A percentile compares a stretch with the other conserved stretches of the same genome.
Evolutionary conservation across 2,797 vertebrate genomes (phyloP).

Genomic region (Gambusia yucatana): DNA sequence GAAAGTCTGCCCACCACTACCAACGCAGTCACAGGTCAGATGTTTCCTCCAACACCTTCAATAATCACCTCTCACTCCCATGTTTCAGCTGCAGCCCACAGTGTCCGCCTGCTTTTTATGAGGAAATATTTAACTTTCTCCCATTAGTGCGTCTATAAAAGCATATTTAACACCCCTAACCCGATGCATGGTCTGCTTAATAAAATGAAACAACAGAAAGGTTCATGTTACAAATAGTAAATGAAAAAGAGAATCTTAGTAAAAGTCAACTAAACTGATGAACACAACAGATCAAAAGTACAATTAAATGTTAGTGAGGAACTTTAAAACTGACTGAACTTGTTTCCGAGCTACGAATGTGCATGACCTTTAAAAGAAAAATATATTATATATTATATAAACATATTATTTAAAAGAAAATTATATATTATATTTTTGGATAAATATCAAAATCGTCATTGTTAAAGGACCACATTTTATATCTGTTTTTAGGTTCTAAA

Average conservation of each 20-base stretch:
- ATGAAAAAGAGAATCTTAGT: background rate
- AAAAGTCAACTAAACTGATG: background rate
- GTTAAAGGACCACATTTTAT: too few relatives aligned
- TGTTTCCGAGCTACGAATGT: too few relatives aligned
- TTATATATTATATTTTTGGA: too few relatives aligned
- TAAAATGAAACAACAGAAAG: background rate
- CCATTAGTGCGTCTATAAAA: background rate
- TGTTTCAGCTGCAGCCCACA: background rate
- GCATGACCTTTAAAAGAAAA: too few relatives aligned
- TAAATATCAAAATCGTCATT: too few relatives aligned
- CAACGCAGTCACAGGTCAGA: constrained; percentile 94
- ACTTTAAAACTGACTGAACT: background rate
- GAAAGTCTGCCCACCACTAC: constrained; percentile 93
- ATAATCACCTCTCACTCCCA: background rate
- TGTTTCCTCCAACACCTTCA: background rate
- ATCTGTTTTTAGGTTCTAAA: too few relatives aligned
- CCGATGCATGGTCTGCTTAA: background rate
- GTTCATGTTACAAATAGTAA: background rate
- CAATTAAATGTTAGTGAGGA: background rate
- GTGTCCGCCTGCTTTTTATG: background rate
- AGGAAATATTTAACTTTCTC: background rate
- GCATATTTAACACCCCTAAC: background rate
- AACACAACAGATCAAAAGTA: background rate
- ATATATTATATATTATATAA: too few relatives aligned
- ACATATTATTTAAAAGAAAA: too few relatives aligned